Conservation (phyloP, 2,888 invertebrate species). For the Clitarchus hookeri region DNA sequence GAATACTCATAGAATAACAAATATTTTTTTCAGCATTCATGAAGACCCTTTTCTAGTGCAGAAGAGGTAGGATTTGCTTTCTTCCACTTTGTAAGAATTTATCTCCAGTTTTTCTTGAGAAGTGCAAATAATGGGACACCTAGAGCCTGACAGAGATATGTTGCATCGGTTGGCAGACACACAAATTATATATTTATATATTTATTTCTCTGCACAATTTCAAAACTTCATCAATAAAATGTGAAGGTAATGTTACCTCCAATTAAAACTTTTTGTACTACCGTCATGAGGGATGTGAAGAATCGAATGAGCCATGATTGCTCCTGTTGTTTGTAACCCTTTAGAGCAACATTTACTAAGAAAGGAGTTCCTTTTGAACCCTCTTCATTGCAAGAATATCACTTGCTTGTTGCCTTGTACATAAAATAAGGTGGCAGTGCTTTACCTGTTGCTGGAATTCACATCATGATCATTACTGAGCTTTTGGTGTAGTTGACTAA, state of each 20-base stretch:
- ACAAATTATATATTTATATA: slow-evolving; percentile 48
- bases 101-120: slow-evolving; percentile 23
- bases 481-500: slow-evolving; percentile 44
- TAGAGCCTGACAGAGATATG: slow-evolving; percentile 44
- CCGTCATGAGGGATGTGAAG: slow-evolving; percentile 42
- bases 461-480: slow-evolving; percentile 44
- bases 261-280: slow-evolving; percentile 43
- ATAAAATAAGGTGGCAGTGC: slow-evolving; percentile 47
- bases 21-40: too few relatives aligned
- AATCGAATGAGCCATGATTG: slow-evolving; percentile 50
- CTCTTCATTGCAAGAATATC: slow-evolving; percentile 45
- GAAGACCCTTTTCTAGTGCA: too few relatives aligned
- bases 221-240: slow-evolving; percentile 46
- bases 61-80: too few relatives aligned
- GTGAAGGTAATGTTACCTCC: slow-evolving; percentile 40
- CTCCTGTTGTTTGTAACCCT: slow-evolving; percentile 42
- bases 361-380: slow-evolving; percentile 40
- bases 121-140: slow-evolving; percentile 46
- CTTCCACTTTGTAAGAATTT: too few relatives aligned
- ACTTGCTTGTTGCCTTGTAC: slow-evolving; percentile 45
- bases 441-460: slow-evolving; percentile 42
- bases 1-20: too few relatives aligned
- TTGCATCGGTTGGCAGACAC: slow-evolving; percentile 46
- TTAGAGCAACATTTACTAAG: slow-evolving; percentile 26
- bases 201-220: slow-evolving; percentile 46